Evolutionary conservation across 2,113 vertebrate genomes (phyloP), one percentile per base, ranked within the genome.

Genomic region (Cebidichthys violaceus): DNA sequence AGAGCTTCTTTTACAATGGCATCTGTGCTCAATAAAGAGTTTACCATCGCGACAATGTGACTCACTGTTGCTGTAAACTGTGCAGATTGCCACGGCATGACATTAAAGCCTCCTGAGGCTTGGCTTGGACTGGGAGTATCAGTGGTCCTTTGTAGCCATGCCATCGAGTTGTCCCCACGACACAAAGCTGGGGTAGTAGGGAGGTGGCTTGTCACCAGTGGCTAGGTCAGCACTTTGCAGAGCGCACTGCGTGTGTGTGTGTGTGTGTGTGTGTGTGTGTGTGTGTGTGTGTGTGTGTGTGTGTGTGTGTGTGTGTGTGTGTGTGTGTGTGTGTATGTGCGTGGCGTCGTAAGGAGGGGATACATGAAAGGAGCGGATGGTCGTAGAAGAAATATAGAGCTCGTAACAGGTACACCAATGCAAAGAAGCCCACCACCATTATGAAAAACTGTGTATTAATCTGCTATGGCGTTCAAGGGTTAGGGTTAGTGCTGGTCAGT

Each of bases 201-300:
- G 82, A 77, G 79, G 84, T 82, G 85, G 89, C 79, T 79, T 77
- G 81, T 89, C 85, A 92, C 90, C 59, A 76, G 79, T 27, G 82
- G 78, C 85, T 81, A 76, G 82, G 90, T 92, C 90, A 91, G 90
- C 89, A 88, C 68, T 88, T 88, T 89, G 76, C 74, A 72, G 54
- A 80, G 70, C 43, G 18, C 71, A 86, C 31, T 85, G 86, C 11
- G 29, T 77, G 82, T 87, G 70, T 72, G 65, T 66, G 27, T 69
- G 76, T 59, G 79, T 88, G 73, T 75, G 52, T 54, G 52, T 54
- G 52, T 54, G 70, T 73, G 62, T 65, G 33, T 72, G 70, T 68
- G 77, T 89, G 29, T 31, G 29, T 31, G 29, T 31, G 29, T 31
- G 29, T 31, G 29, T 75, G 52, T 54, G 52, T 85, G 86, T 9